These are phyloP conservation scores for Volucella inanis DNA, from an alignment of 2,888 invertebrate species.

Conservation along the genomic window DNA sequence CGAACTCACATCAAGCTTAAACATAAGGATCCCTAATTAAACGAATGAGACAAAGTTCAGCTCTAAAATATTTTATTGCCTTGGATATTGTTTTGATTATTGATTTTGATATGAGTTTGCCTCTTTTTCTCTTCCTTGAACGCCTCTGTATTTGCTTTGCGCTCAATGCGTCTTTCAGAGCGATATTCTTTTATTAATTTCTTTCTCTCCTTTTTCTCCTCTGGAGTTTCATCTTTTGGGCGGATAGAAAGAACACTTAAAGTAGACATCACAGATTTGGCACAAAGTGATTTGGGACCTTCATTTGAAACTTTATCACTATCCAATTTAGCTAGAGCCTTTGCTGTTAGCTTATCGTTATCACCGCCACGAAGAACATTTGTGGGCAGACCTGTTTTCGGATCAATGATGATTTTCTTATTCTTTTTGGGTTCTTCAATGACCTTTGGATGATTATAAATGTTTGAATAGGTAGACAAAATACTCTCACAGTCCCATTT, in stretches of 20 bases:
- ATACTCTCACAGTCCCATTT: slow-evolving; percentile 97
- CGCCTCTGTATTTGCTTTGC: slow-evolving; percentile 90
- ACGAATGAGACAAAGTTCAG: slow-evolving; percentile 3
- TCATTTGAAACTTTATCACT: slow-evolving; percentile 79
- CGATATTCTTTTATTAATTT: slow-evolving; percentile 90
- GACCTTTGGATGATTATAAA: slow-evolving; percentile 95
- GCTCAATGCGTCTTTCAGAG: slow-evolving; percentile 90
- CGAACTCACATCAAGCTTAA: slow-evolving; percentile 11
- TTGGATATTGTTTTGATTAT: slow-evolving; percentile 89
- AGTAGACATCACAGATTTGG: slow-evolving; percentile 87
- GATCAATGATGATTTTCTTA: slow-evolving; percentile 88
- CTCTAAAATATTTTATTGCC: slow-evolving; percentile 86
- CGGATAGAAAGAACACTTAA: slow-evolving; percentile 88
- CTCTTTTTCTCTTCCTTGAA: slow-evolving; percentile 94
- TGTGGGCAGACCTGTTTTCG: slow-evolving; percentile 89
- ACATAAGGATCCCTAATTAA: slow-evolving; percentile 30
- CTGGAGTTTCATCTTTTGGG: slow-evolving; percentile 90
- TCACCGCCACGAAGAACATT: slow-evolving; percentile 86
- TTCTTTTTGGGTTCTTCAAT: slow-evolving; percentile 88
- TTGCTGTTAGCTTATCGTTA: slow-evolving; percentile 87
- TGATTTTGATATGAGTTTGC: slow-evolving; percentile 90
- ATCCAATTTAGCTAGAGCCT: slow-evolving; percentile 87
- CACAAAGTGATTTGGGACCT: slow-evolving; percentile 85
- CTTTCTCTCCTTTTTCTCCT: slow-evolving; percentile 91
- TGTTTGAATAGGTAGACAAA: slow-evolving; percentile 93